A percentile compares a stretch with the other conserved stretches of the same genome.
phyloP scores from a whole-genome alignment of 2,797 vertebrate genomes.

The Crocidura indochinensis region DNA sequence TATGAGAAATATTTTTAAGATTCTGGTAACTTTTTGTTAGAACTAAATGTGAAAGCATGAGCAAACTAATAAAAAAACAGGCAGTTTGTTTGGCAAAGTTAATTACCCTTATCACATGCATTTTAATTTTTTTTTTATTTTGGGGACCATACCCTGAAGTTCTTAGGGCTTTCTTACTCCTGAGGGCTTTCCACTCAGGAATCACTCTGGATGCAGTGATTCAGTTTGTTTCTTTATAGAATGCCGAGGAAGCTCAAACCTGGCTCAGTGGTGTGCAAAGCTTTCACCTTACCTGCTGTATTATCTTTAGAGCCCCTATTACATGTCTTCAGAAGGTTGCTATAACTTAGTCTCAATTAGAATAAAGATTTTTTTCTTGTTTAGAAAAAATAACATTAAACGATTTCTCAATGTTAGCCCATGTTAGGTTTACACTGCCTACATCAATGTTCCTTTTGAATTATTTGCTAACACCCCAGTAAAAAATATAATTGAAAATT shows the following conservation, averaged over 20 bases:
- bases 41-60: not conserved
- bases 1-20: not conserved
- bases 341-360: conserved; percentile 15
- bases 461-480: conserved; percentile 28
- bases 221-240: too few species aligned
- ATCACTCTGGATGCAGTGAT: too few species aligned
- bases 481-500: not conserved
- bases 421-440: not conserved
- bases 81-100: not conserved
- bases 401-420: not conserved
- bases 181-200: too few species aligned
- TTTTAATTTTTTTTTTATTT: not conserved
- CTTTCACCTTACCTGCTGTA: too few species aligned
- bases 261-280: too few species aligned
- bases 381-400: not conserved
- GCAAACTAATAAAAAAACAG: not conserved
- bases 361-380: conserved; percentile 15
- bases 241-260: too few species aligned
- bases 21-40: too few species aligned
- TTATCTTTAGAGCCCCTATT: too few species aligned
- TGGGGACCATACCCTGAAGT: too few species aligned
- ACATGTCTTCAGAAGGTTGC: not conserved
- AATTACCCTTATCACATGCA: not conserved
- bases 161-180: too few species aligned
- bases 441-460: not conserved